Evolutionary conservation across 35 echinoderm and acorn worm species (phyloP), one percentile per base, ranked within the genome.

Genomic region (Ophiothrix spiculata): DNA sequence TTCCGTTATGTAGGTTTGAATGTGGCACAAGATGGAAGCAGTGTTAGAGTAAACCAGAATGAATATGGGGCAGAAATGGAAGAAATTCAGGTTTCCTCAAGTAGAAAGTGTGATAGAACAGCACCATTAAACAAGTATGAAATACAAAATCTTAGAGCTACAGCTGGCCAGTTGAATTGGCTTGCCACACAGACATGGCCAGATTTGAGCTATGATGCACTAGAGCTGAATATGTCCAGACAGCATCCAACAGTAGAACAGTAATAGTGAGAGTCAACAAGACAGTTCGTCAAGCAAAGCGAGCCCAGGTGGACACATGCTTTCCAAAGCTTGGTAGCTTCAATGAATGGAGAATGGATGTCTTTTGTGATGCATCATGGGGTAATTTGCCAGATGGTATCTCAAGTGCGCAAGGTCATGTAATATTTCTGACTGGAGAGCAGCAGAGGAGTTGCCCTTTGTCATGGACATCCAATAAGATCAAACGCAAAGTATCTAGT

Each of bases 111-210:
- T 75, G 60, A 89, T 8, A 89, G 36, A 74, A 75, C 56, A 82
- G 74, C 79, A 8, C 78, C 33, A 36, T 36, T 81, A 38, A 81
- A 35, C 56, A 82, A 89, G 32, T 8, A 31, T 17, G 79, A 89
- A 31, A 89, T 76, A 15, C 33, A 56, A 17, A 82, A 13, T 37
- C 37, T 82, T 56, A 82, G 87, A 82, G 64, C 87, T 25, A 89
- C 63, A 21, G 87, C 87, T 37, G 79, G 79, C n/a, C 87, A 89
- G n/a, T 76, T 89, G 33, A 89, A 82, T 40, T 88, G 87, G 87
- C 75, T 82, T 36, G 87, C 87, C 31, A 88, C 46, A 82, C 87
- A 89, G 38, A 89, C 87, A 3, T 11, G 37, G 0, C 87, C 87
- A 31, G 87, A 82, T 75, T 82, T 89, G 79, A 82, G 87, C 75